Percentiles rank a stretch among this genome's conserved stretches.
Evolutionary conservation across 2,888 invertebrate species (phyloP).

Genomic region (Ptycholaimellus sp.): DNA sequence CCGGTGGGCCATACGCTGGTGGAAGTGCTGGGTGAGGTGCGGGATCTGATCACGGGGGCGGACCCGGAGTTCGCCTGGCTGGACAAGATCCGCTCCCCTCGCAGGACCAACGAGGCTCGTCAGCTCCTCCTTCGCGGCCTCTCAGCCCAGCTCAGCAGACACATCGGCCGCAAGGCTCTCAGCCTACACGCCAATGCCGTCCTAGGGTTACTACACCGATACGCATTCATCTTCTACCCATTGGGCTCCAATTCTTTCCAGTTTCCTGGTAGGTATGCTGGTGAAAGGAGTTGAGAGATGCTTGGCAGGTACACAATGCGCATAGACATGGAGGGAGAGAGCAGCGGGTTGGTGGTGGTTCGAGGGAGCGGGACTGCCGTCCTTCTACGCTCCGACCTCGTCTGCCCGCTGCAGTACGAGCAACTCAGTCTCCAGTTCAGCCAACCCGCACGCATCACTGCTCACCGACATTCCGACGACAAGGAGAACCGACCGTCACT

Average conservation of each 20-base stretch:
- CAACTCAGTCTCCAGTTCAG: no score
- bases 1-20: conserved; percentile 7
- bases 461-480: no score
- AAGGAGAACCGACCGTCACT: no score
- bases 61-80: conserved; percentile 99
- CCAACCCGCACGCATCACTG: no score
- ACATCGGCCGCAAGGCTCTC: conserved; percentile 9
- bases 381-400: conserved; percentile 22
- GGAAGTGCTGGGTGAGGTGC: conserved; percentile 13
- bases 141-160: conserved; percentile 8
- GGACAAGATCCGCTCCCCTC: conserved; percentile 82
- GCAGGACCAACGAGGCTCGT: conserved; percentile 85
- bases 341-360: conserved; percentile 56
- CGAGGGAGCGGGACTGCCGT: conserved; percentile 76
- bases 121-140: conserved; percentile 33
- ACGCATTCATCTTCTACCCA: background rate
- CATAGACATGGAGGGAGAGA: conserved; percentile 87
- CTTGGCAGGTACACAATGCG: conserved; percentile 56
- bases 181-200: conserved; percentile 9
- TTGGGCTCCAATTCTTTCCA: conserved; percentile 1
- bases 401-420: no score
- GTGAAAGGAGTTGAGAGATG: no score
- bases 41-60: conserved; percentile 37
- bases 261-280: no score
- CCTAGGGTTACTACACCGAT: conserved; percentile 7